Evolutionary conservation across 2,113 vertebrate genomes (phyloP).

Genomic region (Nothoprocta pentlandii): DNA sequence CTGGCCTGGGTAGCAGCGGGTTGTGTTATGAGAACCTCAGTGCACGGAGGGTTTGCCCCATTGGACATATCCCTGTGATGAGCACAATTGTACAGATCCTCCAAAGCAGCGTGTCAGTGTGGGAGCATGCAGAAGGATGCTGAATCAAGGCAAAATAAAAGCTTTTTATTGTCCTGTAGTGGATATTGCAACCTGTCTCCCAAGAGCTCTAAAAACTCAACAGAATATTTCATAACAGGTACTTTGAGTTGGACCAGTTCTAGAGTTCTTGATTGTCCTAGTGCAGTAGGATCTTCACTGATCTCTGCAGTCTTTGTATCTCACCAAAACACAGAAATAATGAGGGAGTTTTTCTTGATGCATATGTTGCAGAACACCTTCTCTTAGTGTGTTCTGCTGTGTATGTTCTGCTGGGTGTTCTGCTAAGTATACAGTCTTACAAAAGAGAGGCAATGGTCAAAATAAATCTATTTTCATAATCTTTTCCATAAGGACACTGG

Average conservation of each 20-base stretch:
- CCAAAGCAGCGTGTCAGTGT: background rate
- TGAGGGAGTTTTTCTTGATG: background rate
- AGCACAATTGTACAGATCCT: background rate
- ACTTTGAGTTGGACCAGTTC: background rate
- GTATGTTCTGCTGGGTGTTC: too few relatives aligned
- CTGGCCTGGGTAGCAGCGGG: background rate
- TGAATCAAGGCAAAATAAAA: background rate
- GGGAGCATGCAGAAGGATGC: rapidly evolving
- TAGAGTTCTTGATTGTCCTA: background rate
- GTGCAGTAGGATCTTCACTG: rapidly evolving
- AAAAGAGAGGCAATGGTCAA: background rate
- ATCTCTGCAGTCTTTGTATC: background rate
- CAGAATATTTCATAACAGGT: background rate
- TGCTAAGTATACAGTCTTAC: background rate
- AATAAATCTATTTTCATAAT: background rate
- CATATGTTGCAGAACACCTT: background rate
- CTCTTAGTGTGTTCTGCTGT: background rate
- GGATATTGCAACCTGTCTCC: background rate
- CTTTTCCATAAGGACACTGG: background rate
- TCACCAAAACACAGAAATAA: background rate
- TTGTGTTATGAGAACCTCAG: background rate
- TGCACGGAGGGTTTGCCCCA: background rate
- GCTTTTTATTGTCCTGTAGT: background rate
- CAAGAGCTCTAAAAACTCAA: background rate
- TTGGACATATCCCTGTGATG: background rate